Base-by-base conservation (phyloP, 2,888 invertebrate species). In the Norana najaformis region DNA sequence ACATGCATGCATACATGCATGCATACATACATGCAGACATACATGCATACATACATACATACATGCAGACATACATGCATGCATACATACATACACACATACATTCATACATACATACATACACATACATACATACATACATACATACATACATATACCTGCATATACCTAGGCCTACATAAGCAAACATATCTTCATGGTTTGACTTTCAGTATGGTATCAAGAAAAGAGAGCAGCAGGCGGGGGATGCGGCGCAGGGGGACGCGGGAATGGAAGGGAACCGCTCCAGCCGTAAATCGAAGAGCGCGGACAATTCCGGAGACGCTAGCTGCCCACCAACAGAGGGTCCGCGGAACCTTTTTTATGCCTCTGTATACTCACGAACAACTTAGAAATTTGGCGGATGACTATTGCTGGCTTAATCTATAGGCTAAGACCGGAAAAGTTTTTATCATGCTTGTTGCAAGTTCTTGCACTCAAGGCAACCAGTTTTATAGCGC, bases 21-120 rank as follows among this genome's bases (percentile, higher is more conserved):
- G 13, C 37, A 36, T 34, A 88, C 30, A 37, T 88, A 88, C 37
- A 88, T 88, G 18, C 37, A 37, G 6, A 8, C 34, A 37, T 88
- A 88, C 37, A 37, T 88, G 16, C 8, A 88, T 37, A 88, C 88
- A 88, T 88, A 88, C 88, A 88, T 88, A 18, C 37, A 37, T 37
- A 88, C 37, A 35, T 34, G 37, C 34, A 37, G 8, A 37, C 35
- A 34, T 35, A 83, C 83, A 83, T 5, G 35, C 35, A 83, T 83
- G 35, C 35, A 34, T 83, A 14, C 39, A 39, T 13, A 39, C 39
- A 39, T 39, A 14, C 39, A 39, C 39, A 39, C 39, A 39, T 39
- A 13, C 39, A 39, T 39, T 39, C 39, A 39, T 39, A 13, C 39
- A 39, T 13, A 39, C 39, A 39, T 39, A 13, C 39, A 39, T 39